Evolutionary conservation across 2,797 vertebrate genomes (phyloP).

Genomic region (Chiroxiphia lanceolata): DNA sequence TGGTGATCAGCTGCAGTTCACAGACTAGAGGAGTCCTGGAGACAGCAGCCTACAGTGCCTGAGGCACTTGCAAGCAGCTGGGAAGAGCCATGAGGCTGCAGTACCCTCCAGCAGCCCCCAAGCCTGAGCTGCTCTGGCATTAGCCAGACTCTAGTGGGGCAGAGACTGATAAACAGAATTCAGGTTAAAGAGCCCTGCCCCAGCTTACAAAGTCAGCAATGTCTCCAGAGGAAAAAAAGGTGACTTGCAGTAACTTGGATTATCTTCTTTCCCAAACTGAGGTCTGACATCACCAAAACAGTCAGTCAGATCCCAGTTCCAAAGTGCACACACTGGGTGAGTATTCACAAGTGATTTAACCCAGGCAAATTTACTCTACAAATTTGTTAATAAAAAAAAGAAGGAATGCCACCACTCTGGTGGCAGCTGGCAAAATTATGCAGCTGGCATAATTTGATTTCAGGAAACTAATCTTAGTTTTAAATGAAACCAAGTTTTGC

Average conservation of each 20-base stretch:
- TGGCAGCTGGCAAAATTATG: too few species aligned
- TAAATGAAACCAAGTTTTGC: background rate
- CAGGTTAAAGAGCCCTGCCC: background rate
- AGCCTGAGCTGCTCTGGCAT: background rate
- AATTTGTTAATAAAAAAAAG: background rate
- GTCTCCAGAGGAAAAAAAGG: background rate
- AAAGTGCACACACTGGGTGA: background rate
- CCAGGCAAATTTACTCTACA: background rate
- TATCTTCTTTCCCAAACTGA: background rate
- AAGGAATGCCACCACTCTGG: background rate
- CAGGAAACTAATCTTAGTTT: background rate
- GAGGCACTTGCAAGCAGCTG: background rate
- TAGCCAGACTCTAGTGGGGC: background rate
- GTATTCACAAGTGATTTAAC: background rate
- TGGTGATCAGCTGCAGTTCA: background rate
- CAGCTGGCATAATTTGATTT: background rate
- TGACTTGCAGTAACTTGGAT: background rate
- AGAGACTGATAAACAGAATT: background rate
- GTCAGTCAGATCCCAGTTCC: background rate
- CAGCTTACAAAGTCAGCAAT: background rate
- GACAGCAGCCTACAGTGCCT: background rate
- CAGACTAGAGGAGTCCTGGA: background rate
- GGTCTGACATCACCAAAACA: background rate
- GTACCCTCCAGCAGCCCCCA: background rate
- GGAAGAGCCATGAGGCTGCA: background rate